A percentile compares a stretch with the other conserved stretches of the same genome.
Evolutionary conservation across 2,113 vertebrate genomes (phyloP).

Genomic region (Isichthys henryi): DNA sequence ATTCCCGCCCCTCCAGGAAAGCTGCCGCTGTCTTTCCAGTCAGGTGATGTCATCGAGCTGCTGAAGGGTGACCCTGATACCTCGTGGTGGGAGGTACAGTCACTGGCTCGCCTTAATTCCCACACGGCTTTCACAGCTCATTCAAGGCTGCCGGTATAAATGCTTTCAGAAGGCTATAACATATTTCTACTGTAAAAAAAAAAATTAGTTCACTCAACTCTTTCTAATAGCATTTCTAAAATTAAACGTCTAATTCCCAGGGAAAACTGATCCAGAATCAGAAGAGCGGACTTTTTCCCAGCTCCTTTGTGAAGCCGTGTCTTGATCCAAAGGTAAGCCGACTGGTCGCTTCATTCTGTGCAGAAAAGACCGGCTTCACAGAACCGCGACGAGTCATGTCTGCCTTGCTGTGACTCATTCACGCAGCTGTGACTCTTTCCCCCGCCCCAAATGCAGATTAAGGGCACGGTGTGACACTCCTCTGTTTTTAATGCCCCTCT

Average conservation of each 20-base stretch:
- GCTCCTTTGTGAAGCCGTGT: conserved; percentile 84
- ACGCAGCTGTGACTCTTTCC: background rate
- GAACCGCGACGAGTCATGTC: background rate
- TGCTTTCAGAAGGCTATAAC: background rate
- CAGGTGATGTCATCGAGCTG: conserved; percentile 85
- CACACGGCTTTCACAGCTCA: background rate
- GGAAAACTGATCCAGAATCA: conserved; percentile 77
- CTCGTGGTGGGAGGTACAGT: conserved; percentile 85
- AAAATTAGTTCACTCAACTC: background rate
- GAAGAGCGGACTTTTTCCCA: conserved; percentile 88
- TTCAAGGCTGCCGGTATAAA: background rate
- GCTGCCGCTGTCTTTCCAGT: conserved; percentile 76
- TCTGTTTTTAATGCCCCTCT: background rate
- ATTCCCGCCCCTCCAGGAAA: conserved; percentile 76
- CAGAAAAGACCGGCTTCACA: background rate
- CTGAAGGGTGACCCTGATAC: conserved; percentile 86
- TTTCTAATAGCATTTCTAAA: background rate
- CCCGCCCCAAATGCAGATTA: background rate
- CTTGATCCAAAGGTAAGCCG: conserved; percentile 76
- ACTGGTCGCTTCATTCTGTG: background rate
- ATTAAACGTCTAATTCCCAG: conserved; percentile 48
- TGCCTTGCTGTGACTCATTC: background rate
- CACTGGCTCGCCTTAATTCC: background rate
- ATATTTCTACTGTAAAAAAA: background rate
- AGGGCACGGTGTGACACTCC: background rate